Conservation (phyloP, 2,888 invertebrate species). For the Hypena proboscidalis region DNA sequence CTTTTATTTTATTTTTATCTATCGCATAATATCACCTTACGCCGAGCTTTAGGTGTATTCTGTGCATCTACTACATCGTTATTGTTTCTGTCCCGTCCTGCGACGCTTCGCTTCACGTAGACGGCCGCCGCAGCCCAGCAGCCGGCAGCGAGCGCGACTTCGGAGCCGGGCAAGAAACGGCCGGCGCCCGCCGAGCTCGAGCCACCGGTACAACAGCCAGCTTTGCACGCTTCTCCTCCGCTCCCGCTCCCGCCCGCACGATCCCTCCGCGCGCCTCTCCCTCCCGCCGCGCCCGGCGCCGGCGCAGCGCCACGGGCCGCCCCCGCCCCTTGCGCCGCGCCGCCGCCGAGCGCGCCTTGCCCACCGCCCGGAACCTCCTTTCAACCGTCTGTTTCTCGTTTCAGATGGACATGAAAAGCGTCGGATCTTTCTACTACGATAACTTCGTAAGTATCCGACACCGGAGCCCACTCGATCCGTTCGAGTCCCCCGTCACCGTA, state of each 20-base stretch:
- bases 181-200: slow-evolving; percentile 88
- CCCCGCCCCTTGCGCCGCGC: slow-evolving; percentile 69
- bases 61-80: slow-evolving; percentile 85
- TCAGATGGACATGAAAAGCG: slow-evolving; percentile 98
- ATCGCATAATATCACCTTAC: slow-evolving; percentile 83
- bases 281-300: slow-evolving; percentile 53
- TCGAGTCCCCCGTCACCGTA: not conserved
- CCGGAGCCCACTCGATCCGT: slow-evolving; percentile 4
- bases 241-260: slow-evolving; percentile 67
- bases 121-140: slow-evolving; percentile 85
- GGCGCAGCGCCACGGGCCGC: slow-evolving; percentile 58
- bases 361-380: slow-evolving; percentile 51
- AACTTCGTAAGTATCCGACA: slow-evolving; percentile 94
- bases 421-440: slow-evolving; percentile 98
- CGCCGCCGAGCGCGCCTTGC: slow-evolving; percentile 63
- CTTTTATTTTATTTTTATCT: slow-evolving; percentile 81
- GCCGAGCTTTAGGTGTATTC: slow-evolving; percentile 85
- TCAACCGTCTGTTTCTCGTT: slow-evolving; percentile 85
- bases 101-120: slow-evolving; percentile 86
- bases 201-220: slow-evolving; percentile 94
- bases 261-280: slow-evolving; percentile 59
- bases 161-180: slow-evolving; percentile 98
- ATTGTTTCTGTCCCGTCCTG: slow-evolving; percentile 85
- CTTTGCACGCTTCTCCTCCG: slow-evolving; percentile 87
- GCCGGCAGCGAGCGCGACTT: slow-evolving; percentile 87